A percentile compares a stretch with the other conserved stretches of the same genome.
These are phyloP conservation scores for Polietes domitor DNA, from an alignment of 2,888 invertebrate species.

Conservation along the genomic window DNA sequence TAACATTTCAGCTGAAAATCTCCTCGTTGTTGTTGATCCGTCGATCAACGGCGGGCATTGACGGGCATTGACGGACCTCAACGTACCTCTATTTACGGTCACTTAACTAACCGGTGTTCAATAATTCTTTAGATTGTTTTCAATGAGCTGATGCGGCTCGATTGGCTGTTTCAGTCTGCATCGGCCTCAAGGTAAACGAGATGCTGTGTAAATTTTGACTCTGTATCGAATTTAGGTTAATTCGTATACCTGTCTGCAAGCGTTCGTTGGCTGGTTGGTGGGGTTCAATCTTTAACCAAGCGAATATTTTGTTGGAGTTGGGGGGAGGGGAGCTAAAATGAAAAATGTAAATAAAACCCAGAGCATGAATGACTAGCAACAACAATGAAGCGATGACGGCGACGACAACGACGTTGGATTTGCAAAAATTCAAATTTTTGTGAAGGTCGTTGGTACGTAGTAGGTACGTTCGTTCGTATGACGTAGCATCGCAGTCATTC, in stretches of 20 bases:
- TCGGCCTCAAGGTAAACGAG: constrained; percentile 52
- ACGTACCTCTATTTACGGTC: background rate
- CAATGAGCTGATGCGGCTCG: background rate
- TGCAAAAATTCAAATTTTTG: constrained; percentile 30
- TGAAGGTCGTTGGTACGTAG: constrained; percentile 49
- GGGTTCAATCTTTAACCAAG: constrained; percentile 29
- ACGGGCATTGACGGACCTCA: too few species aligned
- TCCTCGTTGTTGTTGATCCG: background rate
- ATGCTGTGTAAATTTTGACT: constrained; percentile 16
- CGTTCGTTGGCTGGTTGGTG: too few species aligned
- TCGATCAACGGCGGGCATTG: too few species aligned
- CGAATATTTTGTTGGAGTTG: background rate
- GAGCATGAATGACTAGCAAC: background rate
- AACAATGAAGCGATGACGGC: too few species aligned
- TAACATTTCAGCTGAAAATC: constrained; percentile 14
- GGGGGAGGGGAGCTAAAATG: background rate
- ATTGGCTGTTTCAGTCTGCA: background rate
- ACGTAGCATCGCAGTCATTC: constrained; percentile 28
- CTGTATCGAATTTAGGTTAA: constrained; percentile 42
- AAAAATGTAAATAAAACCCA: constrained; percentile 24
- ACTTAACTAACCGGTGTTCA: background rate
- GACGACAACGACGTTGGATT: background rate
- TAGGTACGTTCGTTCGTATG: too few species aligned
- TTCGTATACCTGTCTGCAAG: background rate
- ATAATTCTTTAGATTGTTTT: background rate